Evolutionary conservation across 2,888 invertebrate genomes (phyloP), one percentile per base, ranked within the genome.

Genomic region (Synergus japonicus): DNA sequence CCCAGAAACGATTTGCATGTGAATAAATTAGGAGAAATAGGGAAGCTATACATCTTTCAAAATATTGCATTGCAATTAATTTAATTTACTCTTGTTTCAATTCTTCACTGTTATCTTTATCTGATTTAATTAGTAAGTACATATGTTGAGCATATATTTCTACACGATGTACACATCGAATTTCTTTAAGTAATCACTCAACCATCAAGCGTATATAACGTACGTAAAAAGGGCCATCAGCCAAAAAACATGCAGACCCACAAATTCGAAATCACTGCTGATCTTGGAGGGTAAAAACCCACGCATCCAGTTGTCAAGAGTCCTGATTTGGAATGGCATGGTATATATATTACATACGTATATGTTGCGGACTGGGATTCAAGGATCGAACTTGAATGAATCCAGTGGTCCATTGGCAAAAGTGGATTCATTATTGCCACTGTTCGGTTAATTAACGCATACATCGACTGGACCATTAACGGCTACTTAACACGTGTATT

Each of bases 361-460:
- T 46, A 46, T 46, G 4, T 46, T 46, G 58, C 9, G 29, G 43
- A 10, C 8, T 76, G 60, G 22, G 41, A 63, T 76, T 63, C 12
- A 18, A 41, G 18, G 7, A 18, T 63, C 43, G 54, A n/a, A 13
- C 58, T 69, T 63, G 73, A 67, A 78, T 78, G 66, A 54, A 67
- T 29, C 13, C 12, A 49, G 78, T 41, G 13, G 54, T 49, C 43
- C 60, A 79, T 78, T 73, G 69, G 44, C 79, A 82, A 77, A 83
- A 83, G 78, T 81, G 80, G 82, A 77, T 80, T 82, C 84, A 82
- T 84, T 83, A 83, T 82, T 81, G 82, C 73, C 69, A 80, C 78
- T 83, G 85, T 83, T 82, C 82, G 80, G 81, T 85, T 87, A 87
- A 87, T 87, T 87, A 85, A 84, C 73, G 77, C 76, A 78, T 83